These are phyloP conservation scores for Gandaritis pyraliata DNA, from an alignment of 2,888 invertebrate species.

Conservation along the genomic window DNA sequence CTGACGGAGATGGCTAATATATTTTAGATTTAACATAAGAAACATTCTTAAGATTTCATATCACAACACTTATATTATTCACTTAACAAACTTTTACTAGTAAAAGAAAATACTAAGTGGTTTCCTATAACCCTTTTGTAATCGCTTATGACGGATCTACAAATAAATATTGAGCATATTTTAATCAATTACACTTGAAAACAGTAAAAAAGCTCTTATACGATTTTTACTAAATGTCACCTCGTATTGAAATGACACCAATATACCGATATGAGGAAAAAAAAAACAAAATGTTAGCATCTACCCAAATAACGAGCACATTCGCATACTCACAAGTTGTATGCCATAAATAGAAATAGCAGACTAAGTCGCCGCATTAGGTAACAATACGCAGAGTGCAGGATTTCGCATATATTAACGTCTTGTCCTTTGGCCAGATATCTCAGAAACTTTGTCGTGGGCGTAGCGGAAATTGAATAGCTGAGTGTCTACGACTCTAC, in stretches of 20 bases:
- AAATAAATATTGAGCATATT: no score
- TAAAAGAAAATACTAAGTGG: no score
- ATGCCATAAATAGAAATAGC: constrained; percentile 70
- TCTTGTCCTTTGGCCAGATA: constrained; percentile 82
- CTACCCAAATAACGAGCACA: constrained; percentile 29
- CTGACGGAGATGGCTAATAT: background rate
- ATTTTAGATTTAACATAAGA: background rate
- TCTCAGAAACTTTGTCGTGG: constrained; percentile 71
- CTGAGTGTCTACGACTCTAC: constrained; percentile 9
- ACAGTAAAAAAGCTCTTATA: no score
- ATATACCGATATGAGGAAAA: background rate
- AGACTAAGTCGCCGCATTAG: constrained; percentile 75
- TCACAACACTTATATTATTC: no score
- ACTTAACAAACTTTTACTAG: no score
- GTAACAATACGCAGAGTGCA: constrained; percentile 77
- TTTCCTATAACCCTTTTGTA: no score
- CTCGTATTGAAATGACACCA: background rate
- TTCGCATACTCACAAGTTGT: constrained; percentile 56
- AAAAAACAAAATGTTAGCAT: constrained; percentile 13
- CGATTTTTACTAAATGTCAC: background rate
- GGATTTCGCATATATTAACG: constrained; percentile 82
- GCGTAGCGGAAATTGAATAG: constrained; percentile 28
- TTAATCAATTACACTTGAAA: no score
- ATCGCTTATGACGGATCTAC: no score
- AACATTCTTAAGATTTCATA: no score